Percentiles rank a stretch among this genome's conserved stretches.
These are phyloP conservation scores for Oxyteleia sp. DNA, from an alignment of 2,888 invertebrate species.

Conservation along the genomic window DNA sequence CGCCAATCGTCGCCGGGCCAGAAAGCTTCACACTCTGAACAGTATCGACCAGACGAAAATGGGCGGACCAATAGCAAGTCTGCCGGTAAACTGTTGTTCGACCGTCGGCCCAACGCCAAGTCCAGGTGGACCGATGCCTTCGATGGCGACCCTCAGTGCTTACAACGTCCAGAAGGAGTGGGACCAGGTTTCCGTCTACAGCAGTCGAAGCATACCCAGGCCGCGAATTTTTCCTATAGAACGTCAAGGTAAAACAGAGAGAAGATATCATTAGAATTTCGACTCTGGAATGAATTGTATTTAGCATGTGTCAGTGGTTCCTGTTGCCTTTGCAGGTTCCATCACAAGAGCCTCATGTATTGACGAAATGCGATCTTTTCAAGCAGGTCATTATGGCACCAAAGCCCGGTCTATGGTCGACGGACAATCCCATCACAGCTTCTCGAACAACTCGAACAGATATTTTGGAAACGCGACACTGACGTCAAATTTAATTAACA, in stretches of 20 bases:
- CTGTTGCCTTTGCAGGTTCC: slow-evolving; percentile 79
- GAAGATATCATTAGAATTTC: background rate
- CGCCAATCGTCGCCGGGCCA: slow-evolving; percentile 93
- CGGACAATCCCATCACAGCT: slow-evolving; percentile 96
- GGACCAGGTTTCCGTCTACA: slow-evolving; percentile 96
- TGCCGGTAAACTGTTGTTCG: slow-evolving; percentile 94
- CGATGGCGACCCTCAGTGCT: slow-evolving; percentile 94
- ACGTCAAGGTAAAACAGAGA: slow-evolving; percentile 86
- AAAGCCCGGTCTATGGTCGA: slow-evolving; percentile 90
- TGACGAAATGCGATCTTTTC: slow-evolving; percentile 93
- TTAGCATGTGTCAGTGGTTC: slow-evolving; percentile 56
- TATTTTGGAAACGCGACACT: slow-evolving; percentile 91
- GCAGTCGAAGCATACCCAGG: slow-evolving; percentile 95
- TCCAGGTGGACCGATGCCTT: slow-evolving; percentile 92
- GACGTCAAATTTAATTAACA: slow-evolving; percentile 93
- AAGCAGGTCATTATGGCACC: slow-evolving; percentile 91
- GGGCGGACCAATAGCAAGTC: slow-evolving; percentile 91
- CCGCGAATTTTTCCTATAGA: slow-evolving; percentile 94
- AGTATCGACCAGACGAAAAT: slow-evolving; percentile 91
- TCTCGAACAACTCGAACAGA: slow-evolving; percentile 90
- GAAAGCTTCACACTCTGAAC: slow-evolving; percentile 91
- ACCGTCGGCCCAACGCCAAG: slow-evolving; percentile 92
- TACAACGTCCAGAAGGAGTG: slow-evolving; percentile 95
- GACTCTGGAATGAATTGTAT: slow-evolving; percentile 9
- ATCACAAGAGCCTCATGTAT: slow-evolving; percentile 87